Evolutionary conservation across 2,888 invertebrate genomes (phyloP).

Genomic region (Tetranychus truncatus): DNA sequence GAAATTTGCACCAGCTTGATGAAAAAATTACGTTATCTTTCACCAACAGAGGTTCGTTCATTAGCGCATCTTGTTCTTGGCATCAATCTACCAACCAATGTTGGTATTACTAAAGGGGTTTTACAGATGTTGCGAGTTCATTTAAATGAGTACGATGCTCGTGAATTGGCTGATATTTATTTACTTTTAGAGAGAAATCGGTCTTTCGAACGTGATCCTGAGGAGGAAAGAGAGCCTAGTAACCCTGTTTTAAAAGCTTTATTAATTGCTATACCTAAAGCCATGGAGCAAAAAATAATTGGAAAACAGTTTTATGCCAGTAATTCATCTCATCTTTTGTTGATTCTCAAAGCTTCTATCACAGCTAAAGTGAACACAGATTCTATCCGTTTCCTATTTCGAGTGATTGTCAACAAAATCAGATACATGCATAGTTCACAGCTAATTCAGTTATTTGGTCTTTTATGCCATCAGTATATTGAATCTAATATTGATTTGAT

Average conservation of each 20-base stretch:
- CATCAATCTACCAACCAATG: not conserved
- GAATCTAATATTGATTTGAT: not conserved
- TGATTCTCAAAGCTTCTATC: not conserved
- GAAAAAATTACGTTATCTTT: not conserved
- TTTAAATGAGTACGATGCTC: not conserved
- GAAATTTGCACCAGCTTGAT: not conserved
- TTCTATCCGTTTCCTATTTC: not conserved
- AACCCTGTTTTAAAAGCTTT: not conserved
- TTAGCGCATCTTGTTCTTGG: not conserved
- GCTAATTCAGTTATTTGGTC: not conserved
- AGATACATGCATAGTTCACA: not conserved
- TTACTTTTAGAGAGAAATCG: not conserved
- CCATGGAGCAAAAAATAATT: not conserved
- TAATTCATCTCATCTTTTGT: not conserved
- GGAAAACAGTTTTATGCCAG: not conserved
- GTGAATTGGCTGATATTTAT: not conserved
- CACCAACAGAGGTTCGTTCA: not conserved
- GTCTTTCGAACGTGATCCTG: not conserved
- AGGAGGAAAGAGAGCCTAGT: not conserved
- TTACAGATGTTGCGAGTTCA: not conserved
- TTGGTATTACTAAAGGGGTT: not conserved
- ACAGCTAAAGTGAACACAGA: not conserved
- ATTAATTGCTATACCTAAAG: not conserved
- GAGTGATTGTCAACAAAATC: not conserved
- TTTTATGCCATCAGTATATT: not conserved